Percentiles rank a stretch among this genome's conserved stretches.
phyloP scores from a whole-genome alignment of 2,113 vertebrate species.

The Lepus europaeus region DNA sequence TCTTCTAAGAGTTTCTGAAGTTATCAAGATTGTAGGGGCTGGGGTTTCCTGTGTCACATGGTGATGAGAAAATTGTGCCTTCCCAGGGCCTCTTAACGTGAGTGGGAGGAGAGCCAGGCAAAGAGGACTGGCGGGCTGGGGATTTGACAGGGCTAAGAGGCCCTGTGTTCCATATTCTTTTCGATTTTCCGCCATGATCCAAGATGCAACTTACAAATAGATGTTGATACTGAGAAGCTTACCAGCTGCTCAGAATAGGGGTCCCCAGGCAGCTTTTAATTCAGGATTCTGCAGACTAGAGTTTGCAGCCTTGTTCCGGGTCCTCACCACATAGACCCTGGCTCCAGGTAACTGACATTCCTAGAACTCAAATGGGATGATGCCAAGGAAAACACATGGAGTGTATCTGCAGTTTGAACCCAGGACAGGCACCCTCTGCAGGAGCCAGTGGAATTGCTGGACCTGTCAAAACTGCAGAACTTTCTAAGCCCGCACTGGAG shows the following conservation, averaged over 20 bases:
- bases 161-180: background rate
- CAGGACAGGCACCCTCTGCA: background rate
- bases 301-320: background rate
- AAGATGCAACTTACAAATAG: conserved; percentile 45
- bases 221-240: conserved; percentile 9
- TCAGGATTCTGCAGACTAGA: background rate
- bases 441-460: background rate
- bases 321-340: background rate
- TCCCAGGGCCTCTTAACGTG: background rate
- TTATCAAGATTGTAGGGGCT: background rate
- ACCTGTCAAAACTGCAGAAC: background rate
- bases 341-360: background rate
- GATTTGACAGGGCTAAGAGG: background rate
- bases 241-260: conserved; percentile 31
- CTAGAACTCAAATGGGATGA: background rate
- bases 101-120: background rate
- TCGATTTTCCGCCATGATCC: background rate
- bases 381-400: background rate
- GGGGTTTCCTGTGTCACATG: conserved; percentile 48
- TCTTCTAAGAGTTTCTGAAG: conserved; percentile 59
- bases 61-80: conserved; percentile 50
- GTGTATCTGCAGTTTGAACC: background rate
- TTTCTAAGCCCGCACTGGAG: background rate
- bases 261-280: background rate
- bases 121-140: background rate